Conservation (phyloP, 2,113 vertebrate genomes). For the Strigops habroptila region DNA sequence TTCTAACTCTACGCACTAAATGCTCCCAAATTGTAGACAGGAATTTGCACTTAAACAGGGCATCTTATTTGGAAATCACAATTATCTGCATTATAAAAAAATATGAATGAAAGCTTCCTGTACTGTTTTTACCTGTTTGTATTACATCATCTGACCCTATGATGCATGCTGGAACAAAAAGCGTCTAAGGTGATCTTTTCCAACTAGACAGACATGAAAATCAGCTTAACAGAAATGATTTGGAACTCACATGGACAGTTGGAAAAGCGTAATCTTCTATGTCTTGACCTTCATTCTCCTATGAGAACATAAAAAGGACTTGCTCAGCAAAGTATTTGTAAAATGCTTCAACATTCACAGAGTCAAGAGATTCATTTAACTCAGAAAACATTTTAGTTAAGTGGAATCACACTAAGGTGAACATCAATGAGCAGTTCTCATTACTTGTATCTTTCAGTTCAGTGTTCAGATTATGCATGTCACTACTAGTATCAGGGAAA, state of each 20-base stretch:
- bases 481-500: background rate
- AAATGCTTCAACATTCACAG: background rate
- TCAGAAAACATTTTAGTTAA: background rate
- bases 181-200: background rate
- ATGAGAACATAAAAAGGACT: constrained; percentile 21
- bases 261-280: constrained; percentile 73
- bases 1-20: background rate
- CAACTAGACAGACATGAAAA: background rate
- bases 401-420: background rate
- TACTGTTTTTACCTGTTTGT: background rate
- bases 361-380: background rate
- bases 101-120: background rate
- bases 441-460: background rate
- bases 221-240: background rate
- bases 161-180: background rate
- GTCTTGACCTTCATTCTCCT: constrained; percentile 77
- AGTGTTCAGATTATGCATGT: background rate
- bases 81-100: background rate
- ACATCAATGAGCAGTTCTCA: background rate
- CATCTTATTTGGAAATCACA: background rate
- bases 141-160: background rate
- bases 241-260: constrained; percentile 71
- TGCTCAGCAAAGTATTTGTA: background rate
- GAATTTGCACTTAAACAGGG: background rate
- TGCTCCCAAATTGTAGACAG: background rate